phyloP scores from a whole-genome alignment of 2,888 invertebrate genomes.

The Cosmia pyralina region DNA sequence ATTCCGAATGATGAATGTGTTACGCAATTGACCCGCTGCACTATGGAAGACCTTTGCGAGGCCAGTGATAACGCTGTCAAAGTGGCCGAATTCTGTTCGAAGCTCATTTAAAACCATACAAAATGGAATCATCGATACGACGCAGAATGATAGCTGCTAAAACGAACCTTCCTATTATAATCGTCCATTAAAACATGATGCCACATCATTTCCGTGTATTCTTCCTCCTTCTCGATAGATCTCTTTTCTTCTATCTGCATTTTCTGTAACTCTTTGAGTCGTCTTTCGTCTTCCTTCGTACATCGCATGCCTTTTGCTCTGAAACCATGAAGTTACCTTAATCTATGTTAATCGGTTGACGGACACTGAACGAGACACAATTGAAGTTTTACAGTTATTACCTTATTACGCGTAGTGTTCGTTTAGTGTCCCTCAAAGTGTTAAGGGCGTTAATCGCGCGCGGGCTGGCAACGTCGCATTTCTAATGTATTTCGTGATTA shows the following conservation, averaged over 20 bases:
- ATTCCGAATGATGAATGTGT: no score
- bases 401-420: not conserved
- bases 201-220: constrained; percentile 81
- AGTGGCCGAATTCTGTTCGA: not conserved
- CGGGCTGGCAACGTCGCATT: no score
- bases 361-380: not conserved
- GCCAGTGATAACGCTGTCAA: not conserved
- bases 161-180: constrained; percentile 69
- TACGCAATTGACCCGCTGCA: no score
- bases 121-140: not conserved
- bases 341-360: not conserved
- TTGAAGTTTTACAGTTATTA: not conserved
- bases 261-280: constrained; percentile 77
- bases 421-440: not conserved
- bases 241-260: constrained; percentile 82
- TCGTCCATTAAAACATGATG: constrained; percentile 81
- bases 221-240: constrained; percentile 73
- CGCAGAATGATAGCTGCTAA: not conserved
- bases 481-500: no score
- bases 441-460: no score
- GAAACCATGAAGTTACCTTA: not conserved
- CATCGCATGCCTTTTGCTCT: constrained; percentile 83
- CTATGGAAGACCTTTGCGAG: not conserved
- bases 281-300: constrained; percentile 78
- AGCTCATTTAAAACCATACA: not conserved